These are phyloP conservation scores for Rostratula benghalensis DNA, from an alignment of 2,113 vertebrate species.

Conservation along the genomic window DNA sequence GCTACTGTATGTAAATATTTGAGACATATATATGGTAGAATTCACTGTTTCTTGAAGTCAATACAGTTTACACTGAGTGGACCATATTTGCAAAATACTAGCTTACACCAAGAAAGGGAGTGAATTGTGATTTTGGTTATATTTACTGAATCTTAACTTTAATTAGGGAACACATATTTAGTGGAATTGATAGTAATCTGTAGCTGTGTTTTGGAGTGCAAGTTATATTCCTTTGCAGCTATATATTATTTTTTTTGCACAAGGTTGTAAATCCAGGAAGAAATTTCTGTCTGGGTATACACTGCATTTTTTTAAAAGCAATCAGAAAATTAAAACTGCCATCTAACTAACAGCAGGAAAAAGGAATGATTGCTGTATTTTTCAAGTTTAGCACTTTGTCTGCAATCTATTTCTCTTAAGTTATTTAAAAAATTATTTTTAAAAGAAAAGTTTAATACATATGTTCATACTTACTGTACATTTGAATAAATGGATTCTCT, in stretches of 20 bases:
- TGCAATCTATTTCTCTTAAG: neutral
- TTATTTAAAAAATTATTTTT: neutral
- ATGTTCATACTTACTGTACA: neutral
- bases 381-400: neutral
- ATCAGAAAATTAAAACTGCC: constrained; percentile 40
- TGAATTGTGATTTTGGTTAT: neutral
- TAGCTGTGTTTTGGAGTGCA: neutral
- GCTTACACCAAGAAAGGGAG: constrained; percentile 8
- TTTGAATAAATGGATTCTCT: constrained; percentile 7
- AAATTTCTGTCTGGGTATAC: neutral
- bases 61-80: constrained; percentile 56
- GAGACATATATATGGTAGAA: neutral
- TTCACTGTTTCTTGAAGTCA: constrained; percentile 54
- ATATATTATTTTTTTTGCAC: neutral
- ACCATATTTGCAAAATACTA: constrained; percentile 62
- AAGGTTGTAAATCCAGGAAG: constrained; percentile 24
- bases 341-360: neutral
- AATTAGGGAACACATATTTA: neutral
- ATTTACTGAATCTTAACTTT: constrained; percentile 18
- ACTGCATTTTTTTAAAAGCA: neutral
- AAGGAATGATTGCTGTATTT: neutral
- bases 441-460: neutral
- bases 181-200: neutral
- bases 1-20: constrained; percentile 49
- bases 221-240: constrained; percentile 36